Percentiles rank a stretch among this genome's conserved stretches.
Evolutionary conservation across 2,113 vertebrate species (phyloP).

Genomic region (Astur gentilis): DNA sequence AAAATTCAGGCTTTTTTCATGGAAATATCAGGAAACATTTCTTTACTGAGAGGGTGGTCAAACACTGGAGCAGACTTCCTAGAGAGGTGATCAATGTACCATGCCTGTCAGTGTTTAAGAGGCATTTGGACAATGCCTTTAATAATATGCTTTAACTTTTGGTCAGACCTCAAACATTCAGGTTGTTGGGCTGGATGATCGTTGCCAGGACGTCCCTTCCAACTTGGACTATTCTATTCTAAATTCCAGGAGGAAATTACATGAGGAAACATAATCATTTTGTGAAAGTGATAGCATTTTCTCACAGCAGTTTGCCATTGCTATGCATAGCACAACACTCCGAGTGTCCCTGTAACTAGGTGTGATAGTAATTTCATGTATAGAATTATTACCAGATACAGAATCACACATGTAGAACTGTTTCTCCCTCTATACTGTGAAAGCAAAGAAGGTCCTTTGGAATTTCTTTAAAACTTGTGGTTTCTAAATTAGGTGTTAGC

Average conservation of each 20-base stretch:
- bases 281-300: neutral
- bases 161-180: neutral
- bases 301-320: neutral
- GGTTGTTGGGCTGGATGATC: neutral
- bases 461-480: neutral
- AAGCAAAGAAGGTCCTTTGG: neutral
- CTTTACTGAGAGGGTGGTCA: neutral
- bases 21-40: neutral
- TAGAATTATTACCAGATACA: neutral
- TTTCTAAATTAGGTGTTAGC: neutral
- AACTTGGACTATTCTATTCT: neutral
- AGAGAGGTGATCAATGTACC: too few relatives aligned
- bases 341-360: neutral
- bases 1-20: neutral
- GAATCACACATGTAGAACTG: neutral
- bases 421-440: neutral
- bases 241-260: neutral
- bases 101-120: neutral
- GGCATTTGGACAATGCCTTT: neutral
- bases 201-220: fast-evolving
- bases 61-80: neutral
- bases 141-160: neutral
- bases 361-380: neutral
- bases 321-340: neutral
- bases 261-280: neutral